Evolutionary conservation across 2,797 vertebrate genomes (phyloP), one percentile per base, ranked within the genome.

Genomic region (Channallabes apus): DNA sequence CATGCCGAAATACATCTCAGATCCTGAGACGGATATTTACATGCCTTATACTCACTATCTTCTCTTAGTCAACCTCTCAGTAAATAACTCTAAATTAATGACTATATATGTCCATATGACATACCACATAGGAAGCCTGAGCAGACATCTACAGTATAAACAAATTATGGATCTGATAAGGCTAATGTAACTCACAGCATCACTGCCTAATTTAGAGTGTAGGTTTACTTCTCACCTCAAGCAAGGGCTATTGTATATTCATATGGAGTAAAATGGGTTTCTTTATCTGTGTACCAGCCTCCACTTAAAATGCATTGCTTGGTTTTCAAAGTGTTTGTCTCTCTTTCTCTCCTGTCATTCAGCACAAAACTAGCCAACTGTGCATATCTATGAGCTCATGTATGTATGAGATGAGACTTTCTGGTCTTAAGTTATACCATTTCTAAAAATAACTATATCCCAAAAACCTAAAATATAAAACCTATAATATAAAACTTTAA

Each of bases 161-260:
- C 90, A 85, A 88, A 91, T 88, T 41, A 75, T 59, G 78, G 18
- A 73, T 29, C 64, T 76, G 86, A 91, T 91, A 89, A 90, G 58
- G 54, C 80, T 46, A 82, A 86, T 88, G 90, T 91, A 90, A 91
- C 92, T 90, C 83, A n/a, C 87, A 85, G 77, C 61, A 86, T 83
- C 85, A 35, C 68, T 87, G 59, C 79, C 54, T 84, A 84, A 86
- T 77, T 88, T 84, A 84, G 56, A 87, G 77, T 32, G 56, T 51
- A 80, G 84, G 67, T 83, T 83, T 80, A 78, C 83, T 76, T 62
- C 73, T 80, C 75, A 84, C 73, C 79, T 85, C 73, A 85, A 71
- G 76, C 69, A 77, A 58, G 51, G n/a, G 54, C 1, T 29, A 64
- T 35, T 58, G n/a, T 82, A 79, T 83, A 54, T 82, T 75, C 85